These are phyloP conservation scores for Triplophysa rosa DNA, from an alignment of 2,113 vertebrate species.

Conservation along the genomic window DNA sequence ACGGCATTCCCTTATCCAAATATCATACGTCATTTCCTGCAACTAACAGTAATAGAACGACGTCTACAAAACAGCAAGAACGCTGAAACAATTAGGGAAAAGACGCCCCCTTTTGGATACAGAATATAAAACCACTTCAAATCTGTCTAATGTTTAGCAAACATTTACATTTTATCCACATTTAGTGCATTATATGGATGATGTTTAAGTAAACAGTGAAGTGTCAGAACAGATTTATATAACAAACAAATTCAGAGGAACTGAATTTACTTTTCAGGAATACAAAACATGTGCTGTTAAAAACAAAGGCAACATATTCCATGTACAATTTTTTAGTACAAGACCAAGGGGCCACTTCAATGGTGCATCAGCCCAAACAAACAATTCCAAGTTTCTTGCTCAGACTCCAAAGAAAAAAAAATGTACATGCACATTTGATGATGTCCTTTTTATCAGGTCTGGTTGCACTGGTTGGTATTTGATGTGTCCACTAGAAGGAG, in stretches of 20 bases:
- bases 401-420: background rate
- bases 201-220: background rate
- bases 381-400: background rate
- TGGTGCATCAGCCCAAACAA: background rate
- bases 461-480: background rate
- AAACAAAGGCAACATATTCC: background rate
- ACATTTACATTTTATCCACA: background rate
- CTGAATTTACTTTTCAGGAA: too few species aligned
- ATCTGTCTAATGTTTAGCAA: too few species aligned
- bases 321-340: too few species aligned
- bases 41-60: background rate
- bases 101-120: background rate
- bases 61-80: background rate
- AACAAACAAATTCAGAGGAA: background rate
- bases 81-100: background rate
- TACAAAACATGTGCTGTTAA: background rate
- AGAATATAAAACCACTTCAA: too few species aligned
- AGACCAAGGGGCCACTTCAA: background rate
- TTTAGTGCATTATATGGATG: background rate
- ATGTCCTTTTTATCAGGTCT: background rate
- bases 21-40: background rate
- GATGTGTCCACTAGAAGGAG: conserved; percentile 53
- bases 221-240: background rate
- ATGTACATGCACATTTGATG: background rate
- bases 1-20: background rate